Conservation (phyloP, 2,113 vertebrate species). For the Ictidomys tridecemlineatus region DNA sequence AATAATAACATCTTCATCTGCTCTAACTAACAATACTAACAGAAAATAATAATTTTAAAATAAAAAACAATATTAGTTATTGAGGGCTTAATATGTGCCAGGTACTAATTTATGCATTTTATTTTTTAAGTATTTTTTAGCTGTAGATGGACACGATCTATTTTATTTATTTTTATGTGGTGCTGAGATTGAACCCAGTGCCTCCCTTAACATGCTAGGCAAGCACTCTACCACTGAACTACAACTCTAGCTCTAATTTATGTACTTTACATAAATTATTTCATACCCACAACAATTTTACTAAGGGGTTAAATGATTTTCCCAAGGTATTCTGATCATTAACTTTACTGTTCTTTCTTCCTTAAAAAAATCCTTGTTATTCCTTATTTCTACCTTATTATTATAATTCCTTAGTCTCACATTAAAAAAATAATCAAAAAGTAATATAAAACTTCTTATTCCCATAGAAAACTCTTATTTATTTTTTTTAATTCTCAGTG, state of each 20-base stretch:
- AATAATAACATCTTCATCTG: not conserved
- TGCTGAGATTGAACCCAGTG: no score
- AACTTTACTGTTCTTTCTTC: slow-evolving; percentile 22
- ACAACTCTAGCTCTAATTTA: not conserved
- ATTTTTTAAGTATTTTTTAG: no score
- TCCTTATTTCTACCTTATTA: slow-evolving; percentile 20
- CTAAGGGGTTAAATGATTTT: not conserved
- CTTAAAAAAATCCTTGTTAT: not conserved
- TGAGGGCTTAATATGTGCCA: not conserved
- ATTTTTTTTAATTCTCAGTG: not conserved
- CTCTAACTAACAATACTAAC: not conserved
- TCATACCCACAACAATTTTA: slow-evolving; percentile 20
- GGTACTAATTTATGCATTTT: not conserved
- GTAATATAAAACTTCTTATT: not conserved
- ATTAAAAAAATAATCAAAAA: not conserved
- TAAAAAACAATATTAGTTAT: not conserved
- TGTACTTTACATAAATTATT: slow-evolving; percentile 1
- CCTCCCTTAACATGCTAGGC: no score
- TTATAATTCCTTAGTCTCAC: slow-evolving; percentile 16
- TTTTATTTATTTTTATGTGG: no score
- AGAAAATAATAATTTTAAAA: slow-evolving; percentile 4
- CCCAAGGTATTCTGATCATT: not conserved
- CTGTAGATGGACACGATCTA: no score
- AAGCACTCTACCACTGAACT: no score
- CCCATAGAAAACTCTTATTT: not conserved